Percentiles rank a stretch among this genome's conserved stretches.
phyloP scores from a whole-genome alignment of 2,797 vertebrate species.

The Xenentodon cancila region DNA sequence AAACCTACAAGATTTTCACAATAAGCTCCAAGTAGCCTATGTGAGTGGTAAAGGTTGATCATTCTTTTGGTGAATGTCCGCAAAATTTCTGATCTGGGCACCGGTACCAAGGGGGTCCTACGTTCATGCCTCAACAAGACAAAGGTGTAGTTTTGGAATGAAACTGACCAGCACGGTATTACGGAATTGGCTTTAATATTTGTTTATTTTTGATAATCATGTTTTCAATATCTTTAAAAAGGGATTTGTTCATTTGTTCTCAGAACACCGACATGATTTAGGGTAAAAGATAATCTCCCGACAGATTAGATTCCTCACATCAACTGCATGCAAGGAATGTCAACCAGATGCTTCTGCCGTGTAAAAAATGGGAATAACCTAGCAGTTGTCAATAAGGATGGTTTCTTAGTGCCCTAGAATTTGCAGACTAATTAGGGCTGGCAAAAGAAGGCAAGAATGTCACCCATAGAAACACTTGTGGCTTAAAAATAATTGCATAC shows the following conservation, averaged over 20 bases:
- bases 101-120: no score
- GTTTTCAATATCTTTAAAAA: neutral
- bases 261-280: conserved; percentile 8
- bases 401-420: conserved; percentile 74
- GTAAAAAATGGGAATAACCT: conserved; percentile 57
- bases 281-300: conserved; percentile 9
- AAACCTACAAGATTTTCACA: no score
- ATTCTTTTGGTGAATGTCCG: neutral
- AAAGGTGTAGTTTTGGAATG: neutral
- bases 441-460: conserved; percentile 81
- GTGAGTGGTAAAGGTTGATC: no score
- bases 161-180: neutral
- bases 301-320: conserved; percentile 44
- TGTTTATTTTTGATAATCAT: neutral
- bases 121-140: no score
- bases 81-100: neutral
- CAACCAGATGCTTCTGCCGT: conserved; percentile 51
- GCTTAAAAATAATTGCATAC: conserved; percentile 85
- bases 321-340: conserved; percentile 29
- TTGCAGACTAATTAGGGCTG: conserved; percentile 80
- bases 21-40: no score
- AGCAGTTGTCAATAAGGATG: conserved; percentile 52
- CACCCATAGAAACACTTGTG: conserved; percentile 81
- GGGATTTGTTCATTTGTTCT: conserved; percentile 14
- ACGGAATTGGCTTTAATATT: neutral